Percentiles rank a stretch among this genome's conserved stretches.
Conservation (phyloP, 2,797 vertebrate genomes). For the Gila robusta region DNA sequence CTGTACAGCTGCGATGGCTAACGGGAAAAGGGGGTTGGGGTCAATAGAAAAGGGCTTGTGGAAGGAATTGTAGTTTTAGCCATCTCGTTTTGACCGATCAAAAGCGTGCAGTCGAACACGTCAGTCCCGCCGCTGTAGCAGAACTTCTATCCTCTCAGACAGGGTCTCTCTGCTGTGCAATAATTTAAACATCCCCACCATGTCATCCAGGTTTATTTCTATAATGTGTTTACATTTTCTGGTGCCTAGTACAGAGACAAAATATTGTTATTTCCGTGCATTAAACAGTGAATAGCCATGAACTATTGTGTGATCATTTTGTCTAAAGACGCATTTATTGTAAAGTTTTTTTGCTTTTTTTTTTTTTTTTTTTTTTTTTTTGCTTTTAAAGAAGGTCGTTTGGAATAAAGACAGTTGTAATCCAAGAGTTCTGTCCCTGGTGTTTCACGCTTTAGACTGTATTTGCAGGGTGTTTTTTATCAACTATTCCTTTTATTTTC, state of each 20-base stretch:
- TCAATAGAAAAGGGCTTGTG: background rate
- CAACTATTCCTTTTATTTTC: background rate
- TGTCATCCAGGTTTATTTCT: constrained; percentile 92
- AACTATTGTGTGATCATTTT: constrained; percentile 76
- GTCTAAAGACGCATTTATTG: constrained; percentile 70
- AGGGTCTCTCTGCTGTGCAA: constrained; percentile 72
- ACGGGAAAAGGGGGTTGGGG: constrained; percentile 14
- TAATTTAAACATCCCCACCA: constrained; percentile 65
- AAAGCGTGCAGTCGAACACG: constrained; percentile 53
- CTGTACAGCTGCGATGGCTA: constrained; percentile 56
- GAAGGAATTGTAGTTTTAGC: constrained; percentile 9
- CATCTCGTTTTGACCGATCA: constrained; percentile 14
- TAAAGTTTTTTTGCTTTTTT: constrained; percentile 61
- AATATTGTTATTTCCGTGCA: constrained; percentile 88
- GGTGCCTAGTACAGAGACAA: constrained; percentile 91
- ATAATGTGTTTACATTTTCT: constrained; percentile 95
- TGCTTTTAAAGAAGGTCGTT: constrained; percentile 70
- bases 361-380: constrained; percentile 58
- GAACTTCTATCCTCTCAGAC: constrained; percentile 71
- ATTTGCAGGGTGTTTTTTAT: background rate
- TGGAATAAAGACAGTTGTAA: constrained; percentile 74
- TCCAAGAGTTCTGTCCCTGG: constrained; percentile 58
- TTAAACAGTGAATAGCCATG: constrained; percentile 86
- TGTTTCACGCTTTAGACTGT: background rate
- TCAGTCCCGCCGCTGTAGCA: constrained; percentile 56